Conservation (phyloP, 1,140 invertebrate genomes). For the Bradysia coprophila region DNA sequence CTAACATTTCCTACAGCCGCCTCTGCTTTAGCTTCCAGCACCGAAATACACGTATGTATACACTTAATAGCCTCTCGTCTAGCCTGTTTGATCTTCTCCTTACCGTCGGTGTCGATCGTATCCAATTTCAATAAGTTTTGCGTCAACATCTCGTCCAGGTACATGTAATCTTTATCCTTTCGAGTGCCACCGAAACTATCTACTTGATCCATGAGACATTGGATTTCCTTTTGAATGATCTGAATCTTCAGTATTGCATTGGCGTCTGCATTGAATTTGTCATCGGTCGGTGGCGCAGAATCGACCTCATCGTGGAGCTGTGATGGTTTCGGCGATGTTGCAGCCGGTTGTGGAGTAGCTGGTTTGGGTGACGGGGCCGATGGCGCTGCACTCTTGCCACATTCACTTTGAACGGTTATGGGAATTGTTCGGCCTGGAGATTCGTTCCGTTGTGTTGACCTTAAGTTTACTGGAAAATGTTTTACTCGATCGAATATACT, state of each 20-base stretch:
- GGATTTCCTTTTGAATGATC: constrained; percentile 51
- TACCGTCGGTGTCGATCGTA: constrained; percentile 69
- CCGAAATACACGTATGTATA: constrained; percentile 60
- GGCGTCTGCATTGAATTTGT: constrained; percentile 12
- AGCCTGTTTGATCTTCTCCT: constrained; percentile 61
- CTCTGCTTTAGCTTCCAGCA: constrained; percentile 46
- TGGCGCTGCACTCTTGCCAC: neutral
- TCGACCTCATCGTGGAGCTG: constrained; percentile 11
- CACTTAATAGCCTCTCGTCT: constrained; percentile 67
- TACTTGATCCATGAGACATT: constrained; percentile 49
- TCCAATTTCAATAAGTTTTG: constrained; percentile 72
- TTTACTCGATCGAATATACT: constrained; percentile 4
- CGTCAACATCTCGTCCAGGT: constrained; percentile 78
- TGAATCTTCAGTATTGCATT: constrained; percentile 49
- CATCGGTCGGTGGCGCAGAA: constrained; percentile 24
- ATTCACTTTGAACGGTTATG: neutral
- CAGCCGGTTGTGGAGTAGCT: constrained; percentile 12
- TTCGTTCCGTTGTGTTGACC: neutral
- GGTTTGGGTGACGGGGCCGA: neutral
- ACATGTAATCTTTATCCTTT: constrained; percentile 54
- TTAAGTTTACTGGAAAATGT: constrained; percentile 3
- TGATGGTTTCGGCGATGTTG: constrained; percentile 11
- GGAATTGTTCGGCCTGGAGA: constrained; percentile 1
- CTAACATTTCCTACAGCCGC: too few species aligned
- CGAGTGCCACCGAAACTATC: constrained; percentile 57